Evolutionary conservation across 2,888 invertebrate genomes (phyloP), one percentile per base, ranked within the genome.

Genomic region (Caenorhabditis sp.): DNA sequence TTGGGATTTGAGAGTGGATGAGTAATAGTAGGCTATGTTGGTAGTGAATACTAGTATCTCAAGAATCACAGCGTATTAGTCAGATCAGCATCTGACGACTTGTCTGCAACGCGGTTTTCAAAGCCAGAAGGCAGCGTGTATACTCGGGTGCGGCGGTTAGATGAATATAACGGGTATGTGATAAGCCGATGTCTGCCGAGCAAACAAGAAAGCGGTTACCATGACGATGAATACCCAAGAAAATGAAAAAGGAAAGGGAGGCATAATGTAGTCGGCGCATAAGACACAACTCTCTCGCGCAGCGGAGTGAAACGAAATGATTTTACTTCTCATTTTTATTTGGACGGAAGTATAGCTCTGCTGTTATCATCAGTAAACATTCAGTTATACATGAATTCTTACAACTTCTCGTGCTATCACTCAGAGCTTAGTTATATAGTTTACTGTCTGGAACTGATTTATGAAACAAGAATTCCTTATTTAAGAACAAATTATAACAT

Each of bases 171-270:
- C 16, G 49, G 24, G 61, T 59, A 35, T 5, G 35, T 51, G 73
- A 73, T 73, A 73, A 61, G 73, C 28, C 49, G 19, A 14, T 28
- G 58, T 41, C 56, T 28, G 41, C 47, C 19, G 59, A 56, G 59
- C 72, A 59, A 49, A 28, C 58, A 58, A 70, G 47, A 59, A 28
- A 31, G 14, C n/a, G 47, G 74, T 75, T 66, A 28, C 64, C 74
- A 75, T 75, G 74, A 66, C 74, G 74, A 75, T 75, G 64, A 75
- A 75, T 73, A 41, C 35, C 22, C 51, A 22, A 41, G 73, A 24
- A 73, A 73, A 59, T 31, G 49, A 59, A 59, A 44, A 59, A 51
- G 41, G 26, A n/a, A 35, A 12, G 12, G 22, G 58, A 12, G 19
- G 54, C 24, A 14, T 1, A 19, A 54, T 10, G 54, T 26, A 54